Percentiles rank a stretch among this genome's conserved stretches.
Evolutionary conservation across 2,888 invertebrate species (phyloP).

Genomic region (Leptopterna dolabrata): DNA sequence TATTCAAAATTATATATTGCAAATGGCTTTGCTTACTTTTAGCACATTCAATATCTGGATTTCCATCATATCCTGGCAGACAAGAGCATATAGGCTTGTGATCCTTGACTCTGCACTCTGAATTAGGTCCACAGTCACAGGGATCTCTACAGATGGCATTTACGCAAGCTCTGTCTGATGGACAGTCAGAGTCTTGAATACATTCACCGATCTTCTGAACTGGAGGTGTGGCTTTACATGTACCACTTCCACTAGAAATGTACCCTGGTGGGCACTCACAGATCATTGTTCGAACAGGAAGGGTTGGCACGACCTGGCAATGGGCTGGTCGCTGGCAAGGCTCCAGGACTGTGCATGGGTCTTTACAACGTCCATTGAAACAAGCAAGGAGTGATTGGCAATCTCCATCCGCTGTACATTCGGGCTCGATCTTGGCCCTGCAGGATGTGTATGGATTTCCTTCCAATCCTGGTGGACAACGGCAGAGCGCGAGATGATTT

Average conservation of each 20-base stretch:
- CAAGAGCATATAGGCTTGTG: conserved; percentile 92
- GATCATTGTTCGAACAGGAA: conserved; percentile 88
- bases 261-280: conserved; percentile 92
- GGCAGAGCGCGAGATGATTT: conserved; percentile 86
- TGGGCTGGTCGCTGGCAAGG: conserved; percentile 85
- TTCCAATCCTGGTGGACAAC: conserved; percentile 79
- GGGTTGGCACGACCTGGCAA: conserved; percentile 76
- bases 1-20: neutral
- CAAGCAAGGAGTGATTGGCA: conserved; percentile 85
- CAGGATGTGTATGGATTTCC: conserved; percentile 89
- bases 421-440: conserved; percentile 76
- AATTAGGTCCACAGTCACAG: conserved; percentile 86
- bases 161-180: conserved; percentile 81
- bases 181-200: conserved; percentile 81
- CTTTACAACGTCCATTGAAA: conserved; percentile 82
- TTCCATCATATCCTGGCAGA: conserved; percentile 84
- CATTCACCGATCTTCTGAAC: conserved; percentile 76
- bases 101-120: conserved; percentile 84
- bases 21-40: conserved; percentile 68
- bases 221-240: conserved; percentile 80
- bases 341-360: conserved; percentile 81
- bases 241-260: conserved; percentile 83
- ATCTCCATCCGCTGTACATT: conserved; percentile 85
- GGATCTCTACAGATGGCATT: conserved; percentile 85
- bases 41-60: conserved; percentile 84